These are phyloP conservation scores for Elaphurus davidianus DNA, from an alignment of 2,113 vertebrate species.

Conservation along the genomic window DNA sequence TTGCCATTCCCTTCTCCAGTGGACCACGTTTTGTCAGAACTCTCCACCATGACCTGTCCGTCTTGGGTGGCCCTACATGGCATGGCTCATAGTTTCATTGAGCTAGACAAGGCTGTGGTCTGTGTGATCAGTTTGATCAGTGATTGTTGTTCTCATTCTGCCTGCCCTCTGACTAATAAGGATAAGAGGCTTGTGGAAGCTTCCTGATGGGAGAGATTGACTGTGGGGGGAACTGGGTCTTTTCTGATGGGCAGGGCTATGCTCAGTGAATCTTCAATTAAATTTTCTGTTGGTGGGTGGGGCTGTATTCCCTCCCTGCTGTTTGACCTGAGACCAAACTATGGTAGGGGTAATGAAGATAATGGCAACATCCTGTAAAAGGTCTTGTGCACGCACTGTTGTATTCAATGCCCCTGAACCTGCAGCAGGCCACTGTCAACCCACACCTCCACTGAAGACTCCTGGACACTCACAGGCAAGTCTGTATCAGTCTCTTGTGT, in stretches of 20 bases:
- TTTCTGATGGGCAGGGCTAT: background rate
- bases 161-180: background rate
- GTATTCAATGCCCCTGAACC: background rate
- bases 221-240: background rate
- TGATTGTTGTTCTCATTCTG: background rate
- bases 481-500: background rate
- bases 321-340: background rate
- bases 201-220: background rate
- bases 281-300: background rate
- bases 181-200: background rate
- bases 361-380: background rate
- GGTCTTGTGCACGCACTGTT: background rate
- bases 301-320: background rate
- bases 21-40: background rate
- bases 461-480: background rate
- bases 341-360: background rate
- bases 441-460: background rate
- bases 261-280: background rate
- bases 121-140: background rate
- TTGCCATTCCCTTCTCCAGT: background rate
- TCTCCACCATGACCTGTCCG: background rate
- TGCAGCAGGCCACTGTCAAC: background rate
- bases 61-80: background rate
- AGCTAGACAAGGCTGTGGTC: background rate
- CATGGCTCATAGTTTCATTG: background rate